Evolutionary conservation across 2,888 invertebrate species (phyloP).

Genomic region (Chrysolina haemoptera): DNA sequence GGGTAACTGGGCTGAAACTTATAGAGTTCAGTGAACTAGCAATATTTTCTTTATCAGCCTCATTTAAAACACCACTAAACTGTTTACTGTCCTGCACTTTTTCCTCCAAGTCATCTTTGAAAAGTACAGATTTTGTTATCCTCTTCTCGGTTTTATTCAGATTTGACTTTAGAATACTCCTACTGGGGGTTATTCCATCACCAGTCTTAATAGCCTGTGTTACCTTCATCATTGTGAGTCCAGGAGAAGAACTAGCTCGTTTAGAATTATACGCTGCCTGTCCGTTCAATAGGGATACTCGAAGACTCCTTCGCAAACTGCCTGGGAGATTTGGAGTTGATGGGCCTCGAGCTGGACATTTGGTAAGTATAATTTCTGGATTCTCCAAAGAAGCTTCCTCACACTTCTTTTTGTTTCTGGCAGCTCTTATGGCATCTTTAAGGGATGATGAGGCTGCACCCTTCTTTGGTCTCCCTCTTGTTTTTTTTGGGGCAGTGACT

Average conservation of each 20-base stretch:
- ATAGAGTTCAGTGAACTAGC: not conserved
- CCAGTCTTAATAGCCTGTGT: conserved; percentile 55
- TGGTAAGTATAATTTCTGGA: not conserved
- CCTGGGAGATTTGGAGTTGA: not conserved
- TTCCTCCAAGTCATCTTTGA: conserved; percentile 47
- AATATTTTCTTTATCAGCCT: conserved; percentile 39
- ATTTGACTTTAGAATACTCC: conserved; percentile 58
- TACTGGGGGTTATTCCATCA: conserved; percentile 56
- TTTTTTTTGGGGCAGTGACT: conserved; percentile 40
- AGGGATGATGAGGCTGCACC: conserved; percentile 48
- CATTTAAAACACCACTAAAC: conserved; percentile 7
- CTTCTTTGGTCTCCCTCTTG: conserved; percentile 45
- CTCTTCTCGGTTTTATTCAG: conserved; percentile 47
- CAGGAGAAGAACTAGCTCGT: conserved; percentile 55
- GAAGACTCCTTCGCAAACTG: conserved; percentile 41
- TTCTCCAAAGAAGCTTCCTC: conserved; percentile 25
- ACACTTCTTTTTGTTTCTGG: conserved; percentile 51
- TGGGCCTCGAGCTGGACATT: not conserved
- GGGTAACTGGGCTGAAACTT: conserved; percentile 25
- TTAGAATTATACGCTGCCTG: conserved; percentile 6
- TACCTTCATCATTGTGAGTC: conserved; percentile 59
- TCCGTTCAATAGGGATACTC: conserved; percentile 38
- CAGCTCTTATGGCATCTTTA: conserved; percentile 60
- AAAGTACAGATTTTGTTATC: conserved; percentile 54
- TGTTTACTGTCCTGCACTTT: not conserved